A percentile compares a stretch with the other conserved stretches of the same genome.
phyloP scores from a whole-genome alignment of 2,888 invertebrate genomes.

The Antheraea assamensis region DNA sequence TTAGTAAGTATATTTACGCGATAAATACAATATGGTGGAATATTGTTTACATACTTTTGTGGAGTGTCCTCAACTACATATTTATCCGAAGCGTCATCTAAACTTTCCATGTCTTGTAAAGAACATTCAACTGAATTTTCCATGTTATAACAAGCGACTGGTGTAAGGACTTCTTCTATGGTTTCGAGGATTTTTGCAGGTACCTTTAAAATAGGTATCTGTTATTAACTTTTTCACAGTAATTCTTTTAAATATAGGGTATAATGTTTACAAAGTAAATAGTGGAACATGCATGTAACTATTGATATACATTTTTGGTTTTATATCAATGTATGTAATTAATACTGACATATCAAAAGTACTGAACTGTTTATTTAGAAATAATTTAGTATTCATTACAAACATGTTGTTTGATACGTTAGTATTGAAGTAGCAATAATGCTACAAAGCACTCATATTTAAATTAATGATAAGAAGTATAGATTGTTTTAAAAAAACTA shows the following conservation, averaged over 20 bases:
- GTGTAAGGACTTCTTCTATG: slow-evolving; percentile 52
- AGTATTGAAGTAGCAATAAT: not conserved
- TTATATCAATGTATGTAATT: too few relatives aligned
- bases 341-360: too few relatives aligned
- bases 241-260: not conserved
- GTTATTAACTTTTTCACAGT: not conserved
- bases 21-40: not conserved
- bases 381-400: too few relatives aligned
- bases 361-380: too few relatives aligned
- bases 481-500: too few relatives aligned
- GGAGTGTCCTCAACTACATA: slow-evolving; percentile 77
- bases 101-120: slow-evolving; percentile 39
- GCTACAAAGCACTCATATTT: too few relatives aligned
- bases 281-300: not conserved
- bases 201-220: slow-evolving; percentile 30
- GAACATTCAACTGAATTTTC: slow-evolving; percentile 31
- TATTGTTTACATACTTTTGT: slow-evolving; percentile 62
- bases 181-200: slow-evolving; percentile 29
- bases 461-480: too few relatives aligned
- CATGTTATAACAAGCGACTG: slow-evolving; percentile 45
- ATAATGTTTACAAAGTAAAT: not conserved
- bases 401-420: too few relatives aligned
- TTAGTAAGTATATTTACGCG: not conserved
- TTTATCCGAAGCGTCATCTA: slow-evolving; percentile 61
- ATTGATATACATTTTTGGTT: not conserved